Conservation (phyloP, 2,888 invertebrate species). For the Coenonympha glycerion region DNA sequence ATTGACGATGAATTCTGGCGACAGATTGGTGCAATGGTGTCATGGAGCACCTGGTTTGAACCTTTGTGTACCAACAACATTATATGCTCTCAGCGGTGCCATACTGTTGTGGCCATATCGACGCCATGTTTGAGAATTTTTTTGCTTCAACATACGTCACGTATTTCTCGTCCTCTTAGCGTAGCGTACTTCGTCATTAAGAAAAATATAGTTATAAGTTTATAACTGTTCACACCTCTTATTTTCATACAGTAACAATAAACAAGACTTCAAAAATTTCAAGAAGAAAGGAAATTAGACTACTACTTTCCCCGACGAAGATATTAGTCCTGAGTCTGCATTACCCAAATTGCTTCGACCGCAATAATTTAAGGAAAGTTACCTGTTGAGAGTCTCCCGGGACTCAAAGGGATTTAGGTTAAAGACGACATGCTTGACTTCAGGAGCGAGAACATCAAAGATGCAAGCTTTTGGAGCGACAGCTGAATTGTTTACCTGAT, state of each 20-base stretch:
- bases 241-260: neutral
- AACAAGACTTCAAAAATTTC: constrained; percentile 18
- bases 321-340: constrained; percentile 41
- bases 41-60: too few relatives aligned
- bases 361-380: constrained; percentile 61
- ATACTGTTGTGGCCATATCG: too few relatives aligned
- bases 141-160: too few relatives aligned
- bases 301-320: constrained; percentile 41
- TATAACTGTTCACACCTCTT: neutral
- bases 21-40: too few relatives aligned
- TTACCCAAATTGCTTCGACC: constrained; percentile 58
- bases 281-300: constrained; percentile 39
- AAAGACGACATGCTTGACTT: constrained; percentile 56
- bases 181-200: too few relatives aligned
- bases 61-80: neutral
- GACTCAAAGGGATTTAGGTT: constrained; percentile 55
- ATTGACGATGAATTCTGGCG: too few relatives aligned
- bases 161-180: too few relatives aligned
- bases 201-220: too few relatives aligned
- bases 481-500: constrained; percentile 25
- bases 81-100: neutral
- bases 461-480: constrained; percentile 26
- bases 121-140: too few relatives aligned
- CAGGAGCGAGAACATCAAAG: constrained; percentile 53
- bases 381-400: constrained; percentile 56